These are phyloP conservation scores for Bibio marci DNA, from an alignment of 2,888 invertebrate species.

Conservation along the genomic window DNA sequence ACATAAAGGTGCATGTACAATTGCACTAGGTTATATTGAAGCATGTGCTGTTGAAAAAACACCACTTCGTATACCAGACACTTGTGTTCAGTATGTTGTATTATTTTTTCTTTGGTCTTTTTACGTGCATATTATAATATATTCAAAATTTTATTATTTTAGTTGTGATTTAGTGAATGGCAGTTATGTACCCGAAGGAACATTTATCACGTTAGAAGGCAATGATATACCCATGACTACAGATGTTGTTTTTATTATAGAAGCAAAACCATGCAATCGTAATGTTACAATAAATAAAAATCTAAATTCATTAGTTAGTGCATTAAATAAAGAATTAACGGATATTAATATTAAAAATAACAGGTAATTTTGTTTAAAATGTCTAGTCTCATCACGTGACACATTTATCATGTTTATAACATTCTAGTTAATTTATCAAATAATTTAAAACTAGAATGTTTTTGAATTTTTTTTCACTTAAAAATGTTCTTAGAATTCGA, in stretches of 20 bases:
- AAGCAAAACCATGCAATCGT: conserved; percentile 69
- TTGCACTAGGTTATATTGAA: conserved; percentile 66
- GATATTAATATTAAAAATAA: conserved; percentile 46
- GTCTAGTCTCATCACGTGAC: too few relatives aligned
- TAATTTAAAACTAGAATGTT: too few relatives aligned
- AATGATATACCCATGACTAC: conserved; percentile 44
- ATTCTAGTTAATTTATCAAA: too few relatives aligned
- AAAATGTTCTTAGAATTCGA: too few relatives aligned
- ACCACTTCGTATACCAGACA: conserved; percentile 61
- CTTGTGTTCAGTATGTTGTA: conserved; percentile 49
- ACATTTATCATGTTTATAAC: too few relatives aligned
- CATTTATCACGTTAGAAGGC: conserved; percentile 46
- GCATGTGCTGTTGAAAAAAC: conserved; percentile 58
- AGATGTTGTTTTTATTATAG: conserved; percentile 79
- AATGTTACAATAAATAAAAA: conserved; percentile 47
- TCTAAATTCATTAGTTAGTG: conserved; percentile 47
- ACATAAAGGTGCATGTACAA: conserved; percentile 43
- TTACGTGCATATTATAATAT: not conserved
- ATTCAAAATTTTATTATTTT: conserved; percentile 10
- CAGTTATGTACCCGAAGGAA: conserved; percentile 54
- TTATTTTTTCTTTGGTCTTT: not conserved
- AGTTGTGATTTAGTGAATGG: conserved; percentile 57
- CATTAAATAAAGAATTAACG: conserved; percentile 49
- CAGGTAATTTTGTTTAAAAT: conserved; percentile 43
- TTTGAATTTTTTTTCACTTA: too few relatives aligned